Evolutionary conservation across 2,113 vertebrate genomes (phyloP).

Genomic region (Sinocyclocheilus anophthalmus): DNA sequence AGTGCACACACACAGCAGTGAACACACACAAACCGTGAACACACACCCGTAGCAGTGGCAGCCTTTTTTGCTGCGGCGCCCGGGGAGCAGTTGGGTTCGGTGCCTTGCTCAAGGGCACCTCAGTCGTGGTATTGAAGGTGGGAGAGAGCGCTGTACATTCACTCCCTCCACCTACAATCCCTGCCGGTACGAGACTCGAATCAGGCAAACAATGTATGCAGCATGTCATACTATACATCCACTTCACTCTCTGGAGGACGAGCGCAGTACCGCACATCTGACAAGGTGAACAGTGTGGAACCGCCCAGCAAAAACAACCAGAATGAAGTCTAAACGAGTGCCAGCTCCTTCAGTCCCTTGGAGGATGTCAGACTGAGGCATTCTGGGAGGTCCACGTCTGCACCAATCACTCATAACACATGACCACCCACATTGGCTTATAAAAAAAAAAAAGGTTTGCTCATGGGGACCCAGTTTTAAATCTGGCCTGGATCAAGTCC

Average conservation of each 20-base stretch:
- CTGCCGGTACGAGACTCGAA: background rate
- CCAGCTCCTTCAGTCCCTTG: background rate
- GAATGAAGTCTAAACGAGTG: slow-evolving; percentile 5
- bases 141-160: too few relatives aligned
- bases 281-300: slow-evolving; percentile 70
- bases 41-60: too few relatives aligned
- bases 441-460: slow-evolving; percentile 2
- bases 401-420: slow-evolving; percentile 8
- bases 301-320: slow-evolving; percentile 57
- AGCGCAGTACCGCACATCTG: slow-evolving; percentile 63
- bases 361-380: slow-evolving; percentile 12
- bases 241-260: slow-evolving; percentile 53
- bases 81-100: too few relatives aligned
- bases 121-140: too few relatives aligned
- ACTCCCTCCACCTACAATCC: too few relatives aligned
- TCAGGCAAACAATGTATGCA: background rate
- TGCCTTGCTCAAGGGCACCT: too few relatives aligned
- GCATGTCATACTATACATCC: background rate
- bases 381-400: background rate
- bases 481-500: background rate
- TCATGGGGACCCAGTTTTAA: background rate
- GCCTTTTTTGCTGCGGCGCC: too few relatives aligned
- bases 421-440: background rate
- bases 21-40: too few relatives aligned
- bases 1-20: too few relatives aligned